A percentile compares a stretch with the other conserved stretches of the same genome.
phyloP scores from a whole-genome alignment of 1,140 invertebrate genomes.

The Gryon sp. region DNA sequence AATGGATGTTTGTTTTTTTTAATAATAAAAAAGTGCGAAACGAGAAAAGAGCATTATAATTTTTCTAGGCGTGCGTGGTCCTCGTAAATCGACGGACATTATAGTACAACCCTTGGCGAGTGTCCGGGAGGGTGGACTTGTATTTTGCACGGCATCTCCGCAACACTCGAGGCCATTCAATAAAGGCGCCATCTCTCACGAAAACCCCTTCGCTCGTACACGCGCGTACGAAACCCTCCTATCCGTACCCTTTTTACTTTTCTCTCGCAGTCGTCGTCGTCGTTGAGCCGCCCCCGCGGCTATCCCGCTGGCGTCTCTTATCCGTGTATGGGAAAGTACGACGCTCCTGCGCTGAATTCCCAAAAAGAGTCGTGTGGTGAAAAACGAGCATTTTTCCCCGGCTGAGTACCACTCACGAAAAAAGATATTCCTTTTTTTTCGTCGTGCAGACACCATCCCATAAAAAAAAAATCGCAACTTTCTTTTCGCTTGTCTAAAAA shows the following conservation, averaged over 20 bases:
- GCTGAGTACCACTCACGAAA: conserved; percentile 40
- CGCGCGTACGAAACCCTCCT: conserved; percentile 50
- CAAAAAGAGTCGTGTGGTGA: conserved; percentile 62
- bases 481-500: too few species aligned
- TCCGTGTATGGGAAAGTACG: conserved; percentile 66
- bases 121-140: conserved; percentile 65
- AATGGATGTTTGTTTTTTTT: conserved; percentile 18
- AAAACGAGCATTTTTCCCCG: conserved; percentile 55
- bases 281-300: conserved; percentile 52
- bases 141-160: conserved; percentile 67
- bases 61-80: conserved; percentile 50
- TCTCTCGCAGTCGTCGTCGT: too few species aligned
- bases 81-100: conserved; percentile 67
- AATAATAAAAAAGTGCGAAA: conserved; percentile 25
- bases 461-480: conserved; percentile 18
- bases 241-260: conserved; percentile 66
- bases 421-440: conserved; percentile 51
- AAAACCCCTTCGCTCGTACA: conserved; percentile 64
- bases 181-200: conserved; percentile 69
- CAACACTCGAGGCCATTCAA: conserved; percentile 67
- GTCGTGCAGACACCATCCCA: conserved; percentile 48
- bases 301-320: conserved; percentile 60
- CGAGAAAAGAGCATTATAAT: conserved; percentile 54
- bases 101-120: conserved; percentile 64
- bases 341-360: conserved; percentile 58